phyloP scores from a whole-genome alignment of 2,113 vertebrate species.

The Picathartes gymnocephalus region DNA sequence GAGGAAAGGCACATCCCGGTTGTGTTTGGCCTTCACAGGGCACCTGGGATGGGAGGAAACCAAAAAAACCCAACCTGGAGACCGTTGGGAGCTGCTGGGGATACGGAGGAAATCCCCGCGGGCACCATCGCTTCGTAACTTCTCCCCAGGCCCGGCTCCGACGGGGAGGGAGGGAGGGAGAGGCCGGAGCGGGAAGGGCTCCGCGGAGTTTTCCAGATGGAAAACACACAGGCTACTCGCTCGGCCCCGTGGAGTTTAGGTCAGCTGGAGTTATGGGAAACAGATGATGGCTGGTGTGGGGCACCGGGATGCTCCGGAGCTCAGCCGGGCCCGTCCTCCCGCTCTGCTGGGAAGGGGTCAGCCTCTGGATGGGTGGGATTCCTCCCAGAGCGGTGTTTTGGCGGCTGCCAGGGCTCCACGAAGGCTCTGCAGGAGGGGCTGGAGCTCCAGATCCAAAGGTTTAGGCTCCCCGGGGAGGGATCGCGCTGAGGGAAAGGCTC shows the following conservation, averaged over 20 bases:
- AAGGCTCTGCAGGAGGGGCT: neutral
- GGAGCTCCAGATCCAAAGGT: neutral
- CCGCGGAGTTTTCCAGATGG: conserved; percentile 58
- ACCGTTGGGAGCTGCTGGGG: neutral
- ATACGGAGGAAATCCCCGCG: conserved; percentile 20
- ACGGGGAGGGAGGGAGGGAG: neutral
- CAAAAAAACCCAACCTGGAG: neutral
- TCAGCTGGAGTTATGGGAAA: conserved; percentile 71
- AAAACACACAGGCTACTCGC: conserved; percentile 74
- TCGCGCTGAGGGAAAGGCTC: neutral
- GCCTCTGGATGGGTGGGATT: too few species aligned
- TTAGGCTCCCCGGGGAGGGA: neutral
- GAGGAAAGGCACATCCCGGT: neutral
- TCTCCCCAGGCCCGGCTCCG: neutral
- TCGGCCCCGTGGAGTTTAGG: conserved; percentile 68
- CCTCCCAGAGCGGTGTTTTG: too few species aligned
- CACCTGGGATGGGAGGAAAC: neutral
- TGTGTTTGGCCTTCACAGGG: neutral
- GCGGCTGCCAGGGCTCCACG: too few species aligned
- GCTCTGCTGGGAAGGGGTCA: neutral
- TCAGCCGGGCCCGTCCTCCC: conserved; percentile 12
- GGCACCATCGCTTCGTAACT: conserved; percentile 13
- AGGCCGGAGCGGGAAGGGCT: neutral
- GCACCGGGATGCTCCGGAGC: conserved; percentile 37
- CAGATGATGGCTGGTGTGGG: conserved; percentile 72